Evolutionary conservation across 2,113 vertebrate genomes (phyloP), one percentile per base, ranked within the genome.

Genomic region (Pterocles gutturalis): DNA sequence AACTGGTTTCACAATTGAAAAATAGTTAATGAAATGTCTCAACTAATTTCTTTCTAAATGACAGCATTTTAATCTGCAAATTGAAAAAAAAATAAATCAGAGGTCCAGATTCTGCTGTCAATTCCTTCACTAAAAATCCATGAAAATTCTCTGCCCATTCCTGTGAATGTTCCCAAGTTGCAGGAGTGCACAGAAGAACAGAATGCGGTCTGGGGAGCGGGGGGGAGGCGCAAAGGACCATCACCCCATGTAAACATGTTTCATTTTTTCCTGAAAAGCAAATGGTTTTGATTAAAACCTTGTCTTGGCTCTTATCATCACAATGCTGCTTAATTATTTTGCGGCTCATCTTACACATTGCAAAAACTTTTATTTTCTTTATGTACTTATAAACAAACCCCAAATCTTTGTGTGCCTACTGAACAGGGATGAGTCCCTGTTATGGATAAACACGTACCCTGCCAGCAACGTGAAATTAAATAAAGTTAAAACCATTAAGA

Each of bases 391-490:
- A 49, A 79, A 36, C 61, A 36, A 26, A 34, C 3, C 15, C 46
- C 43, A 57, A 48, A 66, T 26, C 36, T 57, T 36, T 34, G 33
- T 48, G 3, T 34, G 80, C 79, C 60, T 24, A 7, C 60, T 6
- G 11, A 26, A 16, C 10, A 8, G 83, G 41, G 41, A 41, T n/a
- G 57, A 77, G 77, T n/a, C 26, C 46, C 41, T 15, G 6, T 7
- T 22, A 11, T 0, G 14, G 64, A 34, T 60, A 67, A 46, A 43
- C 33, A 19, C 0, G 5, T 41, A 7, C 18, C 21, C 34, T 41
- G 51, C 34, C 28, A 51, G 28, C 43, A 31, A 62, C 0, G 5
- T 21, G 66, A 46, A 79, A 83, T 12, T 3, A 79, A 85, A 65
- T 20, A 12, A 79, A 65, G 21, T 29, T 17, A 8, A 41, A 62